Base-by-base conservation (phyloP, 1,140 invertebrate genomes). In the Bactericera cockerelli region DNA sequence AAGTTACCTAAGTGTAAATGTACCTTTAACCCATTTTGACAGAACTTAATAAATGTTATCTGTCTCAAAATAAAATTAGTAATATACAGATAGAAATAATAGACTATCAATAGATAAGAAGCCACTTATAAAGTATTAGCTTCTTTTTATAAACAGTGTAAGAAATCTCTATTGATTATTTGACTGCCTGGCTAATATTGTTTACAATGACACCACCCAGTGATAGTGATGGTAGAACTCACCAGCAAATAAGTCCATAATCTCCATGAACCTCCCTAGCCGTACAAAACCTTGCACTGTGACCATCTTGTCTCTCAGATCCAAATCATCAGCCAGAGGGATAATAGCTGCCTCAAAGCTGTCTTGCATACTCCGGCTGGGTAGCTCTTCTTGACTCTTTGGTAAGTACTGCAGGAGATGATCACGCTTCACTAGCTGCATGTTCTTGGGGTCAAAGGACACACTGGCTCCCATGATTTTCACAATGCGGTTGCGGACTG, bases 171-270 rank as follows among this genome's bases (percentile, higher is more conserved):
- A n/a, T n/a, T n/a, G n/a, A n/a, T n/a, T n/a, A n/a, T n/a, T n/a
- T n/a, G n/a, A n/a, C n/a, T n/a, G n/a, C n/a, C n/a, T n/a, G n/a
- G n/a, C n/a, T n/a, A n/a, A n/a, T n/a, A n/a, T n/a, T n/a, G n/a
- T n/a, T n/a, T n/a, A n/a, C n/a, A n/a, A n/a, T n/a, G n/a, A n/a
- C n/a, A n/a, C n/a, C n/a, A n/a, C n/a, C n/a, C n/a, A n/a, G n/a
- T n/a, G n/a, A n/a, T n/a, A n/a, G n/a, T n/a, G n/a, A n/a, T n/a
- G n/a, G n/a, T n/a, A n/a, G n/a, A 31, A 25, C 42, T 61, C 69
- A 81, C 80, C 79, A 58, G 84, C 83, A 77, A 89, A 86, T 58
- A 84, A 76, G 70, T 89, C 86, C 71, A 89, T 78, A 68, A 89
- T 85, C 72, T 89, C 86, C 58, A 89, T 69, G 1, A 89, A 72